A percentile compares a stretch with the other conserved stretches of the same genome.
phyloP scores from a whole-genome alignment of 2,888 invertebrate species.

The Abrostola triplasia region DNA sequence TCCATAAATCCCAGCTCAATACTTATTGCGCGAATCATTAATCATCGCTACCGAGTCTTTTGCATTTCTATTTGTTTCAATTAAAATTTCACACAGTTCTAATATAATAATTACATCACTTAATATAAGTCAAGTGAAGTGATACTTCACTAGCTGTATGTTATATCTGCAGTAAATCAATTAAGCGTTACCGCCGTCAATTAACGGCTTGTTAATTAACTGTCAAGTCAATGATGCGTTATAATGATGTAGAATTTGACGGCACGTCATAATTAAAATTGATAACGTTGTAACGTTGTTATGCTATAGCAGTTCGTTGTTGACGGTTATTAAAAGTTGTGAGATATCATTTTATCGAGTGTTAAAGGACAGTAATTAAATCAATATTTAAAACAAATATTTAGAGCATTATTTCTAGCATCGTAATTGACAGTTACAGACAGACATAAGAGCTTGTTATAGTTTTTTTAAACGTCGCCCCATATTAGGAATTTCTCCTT shows the following conservation, averaged over 20 bases:
- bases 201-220: conserved; percentile 35
- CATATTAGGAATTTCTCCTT: too few species aligned
- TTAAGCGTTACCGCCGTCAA: conserved; percentile 37
- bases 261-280: conserved; percentile 32
- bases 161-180: conserved; percentile 34
- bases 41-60: conserved; percentile 1
- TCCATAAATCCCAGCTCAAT: not conserved
- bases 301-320: conserved; percentile 3
- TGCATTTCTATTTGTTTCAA: conserved; percentile 21
- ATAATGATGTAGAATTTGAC: conserved; percentile 31
- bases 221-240: conserved; percentile 25
- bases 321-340: conserved; percentile 20
- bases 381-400: too few species aligned
- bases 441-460: too few species aligned
- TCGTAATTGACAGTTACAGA: too few species aligned
- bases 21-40: not conserved
- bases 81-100: conserved; percentile 24
- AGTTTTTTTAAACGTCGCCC: too few species aligned
- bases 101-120: conserved; percentile 40
- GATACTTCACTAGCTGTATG: conserved; percentile 17
- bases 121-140: conserved; percentile 34
- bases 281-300: conserved; percentile 7
- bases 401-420: too few species aligned
- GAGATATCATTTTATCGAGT: conserved; percentile 9
- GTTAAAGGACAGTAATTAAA: too few species aligned